A percentile compares a stretch with the other conserved stretches of the same genome.
Evolutionary conservation across 2,113 vertebrate species (phyloP).

Genomic region (Neolamprologus devosi): DNA sequence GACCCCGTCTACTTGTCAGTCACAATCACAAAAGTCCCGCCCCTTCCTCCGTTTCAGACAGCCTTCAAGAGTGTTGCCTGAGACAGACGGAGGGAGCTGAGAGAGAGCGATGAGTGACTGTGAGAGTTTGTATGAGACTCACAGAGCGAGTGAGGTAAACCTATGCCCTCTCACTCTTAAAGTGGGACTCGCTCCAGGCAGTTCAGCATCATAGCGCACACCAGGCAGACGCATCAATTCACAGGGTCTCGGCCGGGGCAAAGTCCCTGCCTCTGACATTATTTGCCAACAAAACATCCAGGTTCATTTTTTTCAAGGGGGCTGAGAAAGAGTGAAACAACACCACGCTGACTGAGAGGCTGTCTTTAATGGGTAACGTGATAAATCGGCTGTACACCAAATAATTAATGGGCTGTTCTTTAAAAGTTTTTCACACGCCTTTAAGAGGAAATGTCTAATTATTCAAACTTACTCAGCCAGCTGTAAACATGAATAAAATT

Average conservation of each 20-base stretch:
- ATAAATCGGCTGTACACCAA: not conserved
- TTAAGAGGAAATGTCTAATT: not conserved
- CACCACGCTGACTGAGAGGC: not conserved
- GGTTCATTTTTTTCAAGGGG: not conserved
- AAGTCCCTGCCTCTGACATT: not conserved
- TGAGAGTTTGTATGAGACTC: not conserved
- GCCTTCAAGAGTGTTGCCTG: not conserved
- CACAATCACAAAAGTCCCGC: not conserved
- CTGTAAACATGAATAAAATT: not conserved
- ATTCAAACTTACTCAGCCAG: not conserved
- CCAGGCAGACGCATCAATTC: slow-evolving; percentile 1
- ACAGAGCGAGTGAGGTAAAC: not conserved
- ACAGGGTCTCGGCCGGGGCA: not conserved
- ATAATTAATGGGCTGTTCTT: not conserved
- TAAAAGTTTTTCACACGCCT: not conserved
- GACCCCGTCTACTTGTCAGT: slow-evolving; percentile 8
- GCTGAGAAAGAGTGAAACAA: not conserved
- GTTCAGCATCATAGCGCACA: slow-evolving; percentile 8
- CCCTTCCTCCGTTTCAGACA: not conserved
- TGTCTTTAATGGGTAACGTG: not conserved
- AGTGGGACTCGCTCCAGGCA: slow-evolving; percentile 10
- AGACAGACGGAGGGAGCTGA: not conserved
- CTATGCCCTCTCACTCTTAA: not conserved
- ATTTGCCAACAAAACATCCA: slow-evolving; percentile 4
- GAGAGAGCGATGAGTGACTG: not conserved